Percentiles rank a stretch among this genome's conserved stretches.
Conservation (phyloP, 2,113 vertebrate genomes). For the Scomber japonicus region DNA sequence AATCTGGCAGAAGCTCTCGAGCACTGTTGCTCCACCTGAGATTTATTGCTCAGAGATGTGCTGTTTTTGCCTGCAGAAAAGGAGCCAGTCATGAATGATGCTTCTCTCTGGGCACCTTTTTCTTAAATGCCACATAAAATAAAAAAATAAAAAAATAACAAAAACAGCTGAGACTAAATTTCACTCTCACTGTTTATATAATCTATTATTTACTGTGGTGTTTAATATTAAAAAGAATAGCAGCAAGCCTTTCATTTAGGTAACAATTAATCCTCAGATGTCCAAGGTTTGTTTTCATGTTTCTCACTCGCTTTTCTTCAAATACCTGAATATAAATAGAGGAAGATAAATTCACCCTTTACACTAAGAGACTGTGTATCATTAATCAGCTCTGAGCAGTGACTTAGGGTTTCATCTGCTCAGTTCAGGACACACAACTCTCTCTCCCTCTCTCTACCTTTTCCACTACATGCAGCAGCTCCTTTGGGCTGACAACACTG, state of each 20-base stretch:
- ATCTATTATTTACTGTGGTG: not conserved
- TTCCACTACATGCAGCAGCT: not conserved
- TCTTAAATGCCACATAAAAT: not conserved
- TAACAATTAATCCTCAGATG: not conserved
- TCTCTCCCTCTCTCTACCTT: too few relatives aligned
- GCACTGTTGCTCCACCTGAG: not conserved
- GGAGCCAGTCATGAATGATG: not conserved
- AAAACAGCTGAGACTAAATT: not conserved
- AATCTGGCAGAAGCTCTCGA: not conserved
- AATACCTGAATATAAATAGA: fast-evolving
- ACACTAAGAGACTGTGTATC: not conserved
- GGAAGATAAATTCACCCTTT: not conserved
- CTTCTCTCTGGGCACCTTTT: not conserved
- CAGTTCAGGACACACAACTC: not conserved
- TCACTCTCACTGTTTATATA: not conserved
- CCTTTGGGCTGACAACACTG: conserved; percentile 62
- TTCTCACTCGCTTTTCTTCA: not conserved
- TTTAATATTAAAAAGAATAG: not conserved
- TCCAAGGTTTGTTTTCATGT: not conserved
- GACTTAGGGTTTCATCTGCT: not conserved
- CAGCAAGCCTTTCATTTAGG: not conserved
- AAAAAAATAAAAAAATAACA: not conserved
- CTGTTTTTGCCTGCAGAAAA: not conserved
- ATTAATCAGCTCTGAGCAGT: conserved; percentile 20
- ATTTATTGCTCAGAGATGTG: conserved; percentile 1